Evolutionary conservation across 2,797 vertebrate genomes (phyloP), one percentile per base, ranked within the genome.

Genomic region (Cebuella pygmaea): DNA sequence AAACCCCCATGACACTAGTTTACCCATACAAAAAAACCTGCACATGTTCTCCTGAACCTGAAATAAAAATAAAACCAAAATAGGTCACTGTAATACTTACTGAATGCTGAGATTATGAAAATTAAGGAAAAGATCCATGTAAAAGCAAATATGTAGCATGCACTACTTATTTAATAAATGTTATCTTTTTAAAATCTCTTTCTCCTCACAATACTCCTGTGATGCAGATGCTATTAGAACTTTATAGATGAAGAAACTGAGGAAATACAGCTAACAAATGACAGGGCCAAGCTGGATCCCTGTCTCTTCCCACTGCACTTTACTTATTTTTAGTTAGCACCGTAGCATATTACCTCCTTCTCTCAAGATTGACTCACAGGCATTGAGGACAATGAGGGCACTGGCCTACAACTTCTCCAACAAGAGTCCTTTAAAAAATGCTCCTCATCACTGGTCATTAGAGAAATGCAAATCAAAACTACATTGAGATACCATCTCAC

Each of bases 51-150:
- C 15, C 61, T 19, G 33, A n/a, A n/a, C 33, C 3, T n/a, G 33
- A 67, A 67, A 67, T 33, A 8, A 19, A 67, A 67, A 67, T 67
- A 67, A 67, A n/a, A n/a, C 61, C 61, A 17, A 82, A 90, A 39
- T 55, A 4, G 12, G 15, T 41, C 44, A 24, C 12, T 44, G 30
- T 30, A 33, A 15, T 44, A 52, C 14, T 82, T 93, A 44, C 5
- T 72, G 46, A 22, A 74, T 41, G 50, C 19, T 3, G 26, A 30
- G 3, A 39, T 80, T 67, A 52, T 44, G 6, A 88, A 93, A 95
- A 44, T 22, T 10, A 0, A 20, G 20, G n/a, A 36, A n/a, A 70
- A 39, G 39, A 87, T 36, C 1, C 10, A n/a, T 1, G 0, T 44
- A 33, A 82, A 52, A 78, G 1, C 1, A 57, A 93, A 74, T 33